These are phyloP conservation scores for Sycon ciliatum DNA, from an alignment of 37 sponge, comb jelly and placozoan species.

Conservation along the genomic window DNA sequence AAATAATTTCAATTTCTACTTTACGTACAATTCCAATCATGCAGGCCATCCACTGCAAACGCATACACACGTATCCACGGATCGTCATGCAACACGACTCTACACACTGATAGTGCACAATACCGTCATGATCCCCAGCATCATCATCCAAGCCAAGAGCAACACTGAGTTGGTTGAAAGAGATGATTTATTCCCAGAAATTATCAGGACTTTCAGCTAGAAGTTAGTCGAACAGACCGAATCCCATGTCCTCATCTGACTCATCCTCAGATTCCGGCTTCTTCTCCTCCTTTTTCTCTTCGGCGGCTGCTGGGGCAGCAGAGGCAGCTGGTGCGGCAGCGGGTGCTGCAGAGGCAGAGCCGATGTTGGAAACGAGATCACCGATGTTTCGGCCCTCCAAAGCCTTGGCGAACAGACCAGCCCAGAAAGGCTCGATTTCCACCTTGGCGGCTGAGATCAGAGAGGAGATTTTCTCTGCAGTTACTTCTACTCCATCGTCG, in stretches of 20 bases:
- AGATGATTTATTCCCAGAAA: too few species aligned
- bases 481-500: slow-evolving; percentile 83
- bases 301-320: too few species aligned
- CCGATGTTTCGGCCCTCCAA: slow-evolving; percentile 81
- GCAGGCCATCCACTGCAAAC: too few species aligned
- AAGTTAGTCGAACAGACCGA: slow-evolving; percentile 57
- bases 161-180: too few species aligned
- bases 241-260: slow-evolving; percentile 98
- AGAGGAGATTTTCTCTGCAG: slow-evolving; percentile 85
- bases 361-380: slow-evolving; percentile 70
- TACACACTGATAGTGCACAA: too few species aligned
- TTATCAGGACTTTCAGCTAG: too few species aligned
- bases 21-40: too few species aligned
- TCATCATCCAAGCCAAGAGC: too few species aligned
- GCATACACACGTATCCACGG: too few species aligned
- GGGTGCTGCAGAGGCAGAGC: slow-evolving; percentile 41
- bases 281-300: slow-evolving; percentile 63
- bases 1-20: too few species aligned
- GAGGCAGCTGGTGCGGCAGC: slow-evolving; percentile 45
- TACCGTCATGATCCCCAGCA: too few species aligned
- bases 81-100: too few species aligned
- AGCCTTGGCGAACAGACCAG: slow-evolving; percentile 76
- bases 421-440: slow-evolving; percentile 83
- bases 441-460: slow-evolving; percentile 86
- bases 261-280: slow-evolving; percentile 56